These are phyloP conservation scores for Diadromus collaris DNA, from an alignment of 2,888 invertebrate genomes.

Conservation along the genomic window DNA sequence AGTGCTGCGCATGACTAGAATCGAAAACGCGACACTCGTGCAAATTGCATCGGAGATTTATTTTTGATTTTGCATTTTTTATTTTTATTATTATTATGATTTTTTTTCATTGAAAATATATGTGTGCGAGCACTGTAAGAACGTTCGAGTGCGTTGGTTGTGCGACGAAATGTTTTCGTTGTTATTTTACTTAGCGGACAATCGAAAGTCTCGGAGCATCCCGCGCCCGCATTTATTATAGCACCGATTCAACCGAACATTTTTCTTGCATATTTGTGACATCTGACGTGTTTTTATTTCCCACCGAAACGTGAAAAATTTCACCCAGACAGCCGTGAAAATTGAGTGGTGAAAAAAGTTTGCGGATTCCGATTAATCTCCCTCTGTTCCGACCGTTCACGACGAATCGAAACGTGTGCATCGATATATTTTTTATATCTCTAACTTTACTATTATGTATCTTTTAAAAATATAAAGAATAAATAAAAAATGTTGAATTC, in stretches of 20 bases:
- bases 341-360: slow-evolving; percentile 44
- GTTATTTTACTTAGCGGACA: background rate
- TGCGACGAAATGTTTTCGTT: background rate
- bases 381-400: slow-evolving; percentile 10
- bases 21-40: slow-evolving; percentile 11
- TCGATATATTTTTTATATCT: background rate
- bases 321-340: slow-evolving; percentile 1
- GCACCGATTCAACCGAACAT: slow-evolving; percentile 6
- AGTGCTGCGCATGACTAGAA: slow-evolving; percentile 2
- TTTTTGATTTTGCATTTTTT: background rate
- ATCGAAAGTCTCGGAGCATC: background rate
- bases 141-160: background rate
- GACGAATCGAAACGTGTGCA: background rate
- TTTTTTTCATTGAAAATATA: background rate
- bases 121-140: background rate
- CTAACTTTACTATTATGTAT: background rate
- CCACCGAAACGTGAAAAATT: slow-evolving; percentile 15
- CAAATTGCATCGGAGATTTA: background rate
- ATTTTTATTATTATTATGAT: background rate
- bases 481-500: background rate
- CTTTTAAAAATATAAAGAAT: background rate
- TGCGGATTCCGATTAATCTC: slow-evolving; percentile 3
- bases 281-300: slow-evolving; percentile 9
- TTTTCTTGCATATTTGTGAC: background rate
- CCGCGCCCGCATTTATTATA: slow-evolving; percentile 1